Percentiles rank a stretch among this genome's conserved stretches.
These are phyloP conservation scores for Neocrepidodera transversa DNA, from an alignment of 2,888 invertebrate species.

Conservation along the genomic window DNA sequence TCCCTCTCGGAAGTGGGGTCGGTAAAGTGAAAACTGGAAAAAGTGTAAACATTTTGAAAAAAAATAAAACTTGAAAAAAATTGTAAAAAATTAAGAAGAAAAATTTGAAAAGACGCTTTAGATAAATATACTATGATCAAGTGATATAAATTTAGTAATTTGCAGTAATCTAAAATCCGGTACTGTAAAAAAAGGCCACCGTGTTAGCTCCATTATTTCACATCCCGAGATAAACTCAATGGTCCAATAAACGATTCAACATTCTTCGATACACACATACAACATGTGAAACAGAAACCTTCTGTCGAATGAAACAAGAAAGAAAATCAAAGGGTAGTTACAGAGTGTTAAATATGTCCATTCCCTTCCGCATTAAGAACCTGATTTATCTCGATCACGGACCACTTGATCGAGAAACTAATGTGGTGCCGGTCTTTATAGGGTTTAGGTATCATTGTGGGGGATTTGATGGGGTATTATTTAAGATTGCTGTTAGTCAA, in stretches of 20 bases:
- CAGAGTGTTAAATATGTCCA: slow-evolving; percentile 50
- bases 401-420: slow-evolving; percentile 36
- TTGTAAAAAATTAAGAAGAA: too few relatives aligned
- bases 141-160: too few relatives aligned
- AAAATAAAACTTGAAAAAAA: too few relatives aligned
- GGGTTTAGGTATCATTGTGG: slow-evolving; percentile 35
- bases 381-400: slow-evolving; percentile 38
- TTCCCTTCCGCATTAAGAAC: slow-evolving; percentile 49
- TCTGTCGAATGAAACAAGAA: slow-evolving; percentile 37
- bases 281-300: slow-evolving; percentile 35
- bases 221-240: slow-evolving; percentile 48
- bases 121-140: too few relatives aligned
- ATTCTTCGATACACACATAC: slow-evolving; percentile 43
- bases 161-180: too few relatives aligned
- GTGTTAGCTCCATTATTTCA: slow-evolving; percentile 47
- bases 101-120: too few relatives aligned
- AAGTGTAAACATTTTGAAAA: too few relatives aligned
- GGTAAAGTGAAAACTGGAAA: too few relatives aligned
- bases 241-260: slow-evolving; percentile 52
- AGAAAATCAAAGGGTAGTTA: slow-evolving; percentile 49
- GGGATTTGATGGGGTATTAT: slow-evolving; percentile 33
- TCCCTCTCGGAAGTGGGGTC: too few relatives aligned
- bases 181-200: too few relatives aligned
- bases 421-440: slow-evolving; percentile 34
- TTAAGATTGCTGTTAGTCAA: slow-evolving; percentile 31